Evolutionary conservation across 2,113 vertebrate species (phyloP), one percentile per base, ranked within the genome.

Genomic region (Peromyscus maniculatus): DNA sequence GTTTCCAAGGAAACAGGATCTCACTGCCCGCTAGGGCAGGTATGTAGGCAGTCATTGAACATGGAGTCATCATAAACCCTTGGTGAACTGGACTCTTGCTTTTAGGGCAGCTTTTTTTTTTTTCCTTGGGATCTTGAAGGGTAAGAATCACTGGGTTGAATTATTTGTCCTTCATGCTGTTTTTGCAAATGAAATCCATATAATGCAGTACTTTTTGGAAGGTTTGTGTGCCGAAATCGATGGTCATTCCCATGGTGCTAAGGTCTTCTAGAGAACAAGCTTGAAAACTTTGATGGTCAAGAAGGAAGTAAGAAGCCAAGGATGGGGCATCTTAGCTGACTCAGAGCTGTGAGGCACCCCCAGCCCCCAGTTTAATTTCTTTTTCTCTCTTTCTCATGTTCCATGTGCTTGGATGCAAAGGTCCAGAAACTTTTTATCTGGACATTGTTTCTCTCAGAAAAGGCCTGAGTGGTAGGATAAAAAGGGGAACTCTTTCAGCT

Each of bases 101-200:
- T 52, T 88, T 67, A 86, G 77, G 26, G 26, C 1, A 2, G 9
- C 17, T 91, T 91, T 5, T 66, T 26, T 91, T 91, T 5, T n/a
- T n/a, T 84, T 1, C 9, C 16, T 77, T 77, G 59, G 24, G 26
- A 57, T 3, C 10, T 55, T 83, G 7, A 19, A 4, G 75, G 6
- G 46, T 39, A 80, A 89, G 78, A 86, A 80, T 89, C 49, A 69
- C 33, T 66, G 13, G 55, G 19, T 26, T 88, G n/a, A 22, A 52
- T 77, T n/a, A 17, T 91, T 79, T 72, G 19, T 33, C 28, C 72
- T 89, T 82, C 17, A 46, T 46, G n/a, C 66, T 86, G 5, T 62
- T 80, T 86, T 91, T 79, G 22, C 87, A 89, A 93, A 64, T 75
- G 67, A 91, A 91, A 39, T 71, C 80, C 66, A 71, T 31, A 66